phyloP scores from a whole-genome alignment of 2,888 invertebrate species.

The Spodoptera picta region DNA sequence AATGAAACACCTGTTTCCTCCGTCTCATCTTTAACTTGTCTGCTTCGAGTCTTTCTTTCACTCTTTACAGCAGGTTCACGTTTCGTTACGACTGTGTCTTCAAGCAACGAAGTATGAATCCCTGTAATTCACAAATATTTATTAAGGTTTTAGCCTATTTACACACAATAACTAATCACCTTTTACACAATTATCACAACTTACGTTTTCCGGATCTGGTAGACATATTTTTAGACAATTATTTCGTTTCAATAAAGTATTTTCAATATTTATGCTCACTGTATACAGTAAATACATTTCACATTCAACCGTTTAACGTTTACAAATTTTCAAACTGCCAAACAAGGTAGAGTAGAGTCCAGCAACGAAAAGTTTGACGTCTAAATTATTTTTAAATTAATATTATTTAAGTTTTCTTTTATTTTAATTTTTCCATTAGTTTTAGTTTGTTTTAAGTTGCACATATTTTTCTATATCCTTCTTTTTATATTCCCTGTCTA shows the following conservation, averaged over 20 bases:
- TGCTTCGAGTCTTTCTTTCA: constrained; percentile 73
- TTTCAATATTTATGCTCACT: constrained; percentile 32
- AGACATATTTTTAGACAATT: constrained; percentile 67
- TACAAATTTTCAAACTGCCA: constrained; percentile 57
- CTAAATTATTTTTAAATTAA: no score
- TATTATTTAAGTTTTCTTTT: no score
- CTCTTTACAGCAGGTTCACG: constrained; percentile 56
- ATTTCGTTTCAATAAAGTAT: constrained; percentile 6
- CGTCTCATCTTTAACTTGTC: constrained; percentile 67
- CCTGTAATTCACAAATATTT: constrained; percentile 65
- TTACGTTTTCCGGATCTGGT: constrained; percentile 84
- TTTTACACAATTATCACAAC: constrained; percentile 44
- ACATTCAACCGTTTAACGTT: constrained; percentile 62
- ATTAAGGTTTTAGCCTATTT: constrained; percentile 6
- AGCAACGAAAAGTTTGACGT: not conserved
- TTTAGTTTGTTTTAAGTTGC: no score
- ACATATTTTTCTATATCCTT: no score
- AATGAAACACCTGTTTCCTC: constrained; percentile 52
- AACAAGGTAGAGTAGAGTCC: not conserved
- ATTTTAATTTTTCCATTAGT: no score
- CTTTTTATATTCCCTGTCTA: no score
- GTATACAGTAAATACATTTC: constrained; percentile 48
- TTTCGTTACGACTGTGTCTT: constrained; percentile 47
- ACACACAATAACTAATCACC: no score
- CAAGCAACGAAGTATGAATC: constrained; percentile 70